phyloP scores from a whole-genome alignment of 2,797 vertebrate species.

The Atherinosoma microstoma region DNA sequence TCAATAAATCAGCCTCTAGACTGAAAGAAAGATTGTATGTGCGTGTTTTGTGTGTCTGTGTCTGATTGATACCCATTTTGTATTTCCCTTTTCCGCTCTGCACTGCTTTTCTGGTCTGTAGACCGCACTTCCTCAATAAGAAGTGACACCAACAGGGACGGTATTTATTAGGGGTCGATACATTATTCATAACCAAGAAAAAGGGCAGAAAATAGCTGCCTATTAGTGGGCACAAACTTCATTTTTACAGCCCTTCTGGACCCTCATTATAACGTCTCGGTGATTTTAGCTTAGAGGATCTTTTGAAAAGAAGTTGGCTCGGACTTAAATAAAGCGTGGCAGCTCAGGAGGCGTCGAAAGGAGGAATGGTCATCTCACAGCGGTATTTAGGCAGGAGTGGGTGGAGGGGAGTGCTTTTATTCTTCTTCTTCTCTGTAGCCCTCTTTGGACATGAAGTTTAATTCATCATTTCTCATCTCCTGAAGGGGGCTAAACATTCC shows the following conservation, averaged over 20 bases:
- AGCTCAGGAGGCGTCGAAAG: conserved; percentile 34
- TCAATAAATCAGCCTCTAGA: conserved; percentile 71
- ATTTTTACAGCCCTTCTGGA: conserved; percentile 52
- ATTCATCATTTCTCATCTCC: conserved; percentile 19
- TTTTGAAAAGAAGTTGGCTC: conserved; percentile 40
- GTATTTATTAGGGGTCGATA: conserved; percentile 66
- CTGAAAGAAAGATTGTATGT: conserved; percentile 34
- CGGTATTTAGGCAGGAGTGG: conserved; percentile 8
- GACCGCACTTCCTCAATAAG: conserved; percentile 58
- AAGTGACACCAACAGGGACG: conserved; percentile 63
- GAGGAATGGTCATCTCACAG: conserved; percentile 29
- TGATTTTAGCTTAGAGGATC: conserved; percentile 49
- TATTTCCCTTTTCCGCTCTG: conserved; percentile 30
- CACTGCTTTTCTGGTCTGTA: conserved; percentile 34
- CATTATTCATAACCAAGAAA: conserved; percentile 71
- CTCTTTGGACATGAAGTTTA: conserved; percentile 1
- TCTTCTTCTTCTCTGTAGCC: conserved; percentile 1
- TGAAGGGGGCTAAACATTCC: conserved; percentile 9
- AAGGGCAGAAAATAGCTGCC: conserved; percentile 47
- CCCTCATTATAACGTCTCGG: conserved; percentile 56
- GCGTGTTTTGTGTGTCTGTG: conserved; percentile 13
- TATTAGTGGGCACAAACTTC: conserved; percentile 48
- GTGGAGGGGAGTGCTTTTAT: background rate
- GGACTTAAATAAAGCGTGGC: conserved; percentile 37
- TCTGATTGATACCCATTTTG: conserved; percentile 39